phyloP scores from a whole-genome alignment of 2,113 vertebrate genomes.

The Pyxicephalus adspersus region DNA sequence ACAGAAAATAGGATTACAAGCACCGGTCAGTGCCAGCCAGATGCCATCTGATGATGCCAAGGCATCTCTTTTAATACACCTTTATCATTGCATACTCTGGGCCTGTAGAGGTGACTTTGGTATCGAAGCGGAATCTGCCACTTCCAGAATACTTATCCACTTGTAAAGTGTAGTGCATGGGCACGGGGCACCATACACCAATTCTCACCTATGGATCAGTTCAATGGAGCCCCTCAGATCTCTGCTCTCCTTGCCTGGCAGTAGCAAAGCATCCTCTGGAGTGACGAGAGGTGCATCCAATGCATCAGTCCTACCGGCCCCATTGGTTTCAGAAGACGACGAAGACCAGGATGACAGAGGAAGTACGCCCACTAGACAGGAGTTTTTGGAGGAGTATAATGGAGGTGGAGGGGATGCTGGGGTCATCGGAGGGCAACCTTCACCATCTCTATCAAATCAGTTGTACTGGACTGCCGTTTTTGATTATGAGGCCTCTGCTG shows the following conservation, averaged over 20 bases:
- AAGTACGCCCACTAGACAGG: constrained; percentile 47
- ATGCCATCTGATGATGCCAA: neutral
- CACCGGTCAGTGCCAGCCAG: neutral
- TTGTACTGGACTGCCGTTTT: constrained; percentile 92
- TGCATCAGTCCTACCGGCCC: constrained; percentile 56
- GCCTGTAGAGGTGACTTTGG: neutral
- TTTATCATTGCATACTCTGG: neutral
- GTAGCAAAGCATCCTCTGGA: constrained; percentile 59
- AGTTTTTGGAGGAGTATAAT: constrained; percentile 55
- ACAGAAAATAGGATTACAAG: neutral
- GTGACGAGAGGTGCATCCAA: constrained; percentile 60
- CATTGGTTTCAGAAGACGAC: constrained; percentile 65
- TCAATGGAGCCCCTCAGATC: constrained; percentile 77
- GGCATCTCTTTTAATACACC: neutral
- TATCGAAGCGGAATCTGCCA: too few species aligned
- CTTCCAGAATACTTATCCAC: too few species aligned
- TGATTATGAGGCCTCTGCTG: constrained; percentile 93
- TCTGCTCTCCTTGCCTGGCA: constrained; percentile 72
- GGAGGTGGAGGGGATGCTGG: constrained; percentile 61
- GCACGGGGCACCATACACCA: constrained; percentile 41
- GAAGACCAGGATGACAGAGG: constrained; percentile 64
- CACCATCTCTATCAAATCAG: constrained; percentile 42
- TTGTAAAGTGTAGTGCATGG: constrained; percentile 42
- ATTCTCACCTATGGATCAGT: constrained; percentile 74
- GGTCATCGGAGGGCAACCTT: constrained; percentile 1